A percentile compares a stretch with the other conserved stretches of the same genome.
These are phyloP conservation scores for Mola mola DNA, from an alignment of 2,113 vertebrate genomes.

Conservation along the genomic window DNA sequence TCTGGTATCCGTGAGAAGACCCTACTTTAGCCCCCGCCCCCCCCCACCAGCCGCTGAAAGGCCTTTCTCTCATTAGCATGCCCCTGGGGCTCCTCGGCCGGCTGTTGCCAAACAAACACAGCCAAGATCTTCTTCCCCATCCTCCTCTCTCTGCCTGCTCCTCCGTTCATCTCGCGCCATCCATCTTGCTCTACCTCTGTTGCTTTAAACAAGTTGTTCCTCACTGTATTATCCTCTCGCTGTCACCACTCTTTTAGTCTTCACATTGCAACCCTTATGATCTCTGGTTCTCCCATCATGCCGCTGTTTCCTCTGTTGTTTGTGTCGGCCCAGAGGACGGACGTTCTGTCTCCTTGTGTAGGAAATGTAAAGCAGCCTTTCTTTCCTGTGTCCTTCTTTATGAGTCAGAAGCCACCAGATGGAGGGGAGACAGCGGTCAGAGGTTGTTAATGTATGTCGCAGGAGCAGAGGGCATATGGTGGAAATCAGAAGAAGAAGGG, in stretches of 20 bases:
- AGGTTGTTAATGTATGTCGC: slow-evolving; percentile 66
- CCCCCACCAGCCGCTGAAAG: slow-evolving; percentile 55
- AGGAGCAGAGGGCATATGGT: slow-evolving; percentile 76
- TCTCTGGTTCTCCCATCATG: slow-evolving; percentile 30
- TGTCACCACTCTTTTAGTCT: background rate
- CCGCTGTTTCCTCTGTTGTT: slow-evolving; percentile 46
- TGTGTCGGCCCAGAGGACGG: slow-evolving; percentile 42
- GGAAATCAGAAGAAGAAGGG: slow-evolving; percentile 75
- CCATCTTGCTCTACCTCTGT: slow-evolving; percentile 27
- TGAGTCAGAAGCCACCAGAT: slow-evolving; percentile 75
- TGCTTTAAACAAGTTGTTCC: slow-evolving; percentile 36
- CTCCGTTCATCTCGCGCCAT: slow-evolving; percentile 30
- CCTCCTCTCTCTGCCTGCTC: slow-evolving; percentile 46
- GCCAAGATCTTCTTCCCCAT: slow-evolving; percentile 59
- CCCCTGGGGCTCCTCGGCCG: slow-evolving; percentile 56
- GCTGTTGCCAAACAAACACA: slow-evolving; percentile 73
- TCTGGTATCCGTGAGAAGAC: slow-evolving; percentile 77
- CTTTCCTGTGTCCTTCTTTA: slow-evolving; percentile 53
- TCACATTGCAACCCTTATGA: background rate
- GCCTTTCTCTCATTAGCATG: slow-evolving; percentile 77
- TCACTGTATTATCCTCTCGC: slow-evolving; percentile 1
- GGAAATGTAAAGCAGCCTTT: slow-evolving; percentile 41
- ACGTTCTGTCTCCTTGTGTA: slow-evolving; percentile 26
- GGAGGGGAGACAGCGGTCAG: slow-evolving; percentile 56
- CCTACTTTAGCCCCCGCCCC: slow-evolving; percentile 51